phyloP scores from a whole-genome alignment of 1,140 invertebrate genomes.

The Drosophila nigrodunni region DNA sequence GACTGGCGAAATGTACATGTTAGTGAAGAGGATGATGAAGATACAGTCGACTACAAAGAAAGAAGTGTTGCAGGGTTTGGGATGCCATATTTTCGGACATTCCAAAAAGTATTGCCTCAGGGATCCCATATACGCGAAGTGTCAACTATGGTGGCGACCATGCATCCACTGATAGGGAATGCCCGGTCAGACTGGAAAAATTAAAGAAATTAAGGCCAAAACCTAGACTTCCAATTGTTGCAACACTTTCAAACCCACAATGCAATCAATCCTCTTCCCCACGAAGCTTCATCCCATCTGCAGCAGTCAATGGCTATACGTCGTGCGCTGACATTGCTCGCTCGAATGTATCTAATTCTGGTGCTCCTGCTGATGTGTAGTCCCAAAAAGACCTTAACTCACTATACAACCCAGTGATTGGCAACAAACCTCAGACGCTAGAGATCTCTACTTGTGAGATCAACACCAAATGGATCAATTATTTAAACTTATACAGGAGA shows the following conservation, averaged over 20 bases:
- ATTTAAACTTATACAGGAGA: conserved; percentile 32
- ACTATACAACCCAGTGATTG: no score
- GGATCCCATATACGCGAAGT: conserved; percentile 33
- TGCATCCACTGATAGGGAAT: not conserved
- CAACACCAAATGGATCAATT: conserved; percentile 26
- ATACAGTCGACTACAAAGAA: not conserved
- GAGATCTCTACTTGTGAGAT: no score
- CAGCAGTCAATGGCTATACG: not conserved
- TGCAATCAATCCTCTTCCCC: not conserved
- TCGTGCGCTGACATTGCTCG: not conserved
- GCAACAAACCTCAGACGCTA: no score
- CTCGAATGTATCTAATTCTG: no score
- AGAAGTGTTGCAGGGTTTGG: conserved; percentile 29
- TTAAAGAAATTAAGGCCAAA: not conserved
- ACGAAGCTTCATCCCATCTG: not conserved
- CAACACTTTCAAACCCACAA: not conserved
- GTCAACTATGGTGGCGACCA: conserved; percentile 12
- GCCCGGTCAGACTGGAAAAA: not conserved
- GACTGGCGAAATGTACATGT: no score
- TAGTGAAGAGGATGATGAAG: no score
- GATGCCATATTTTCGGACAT: conserved; percentile 26
- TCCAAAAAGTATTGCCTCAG: not conserved
- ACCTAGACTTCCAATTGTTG: not conserved
- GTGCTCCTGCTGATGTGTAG: no score
- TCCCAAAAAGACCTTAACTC: conserved; percentile 1